phyloP scores from a whole-genome alignment of 2,797 vertebrate genomes.

The Sebastes goodei region DNA sequence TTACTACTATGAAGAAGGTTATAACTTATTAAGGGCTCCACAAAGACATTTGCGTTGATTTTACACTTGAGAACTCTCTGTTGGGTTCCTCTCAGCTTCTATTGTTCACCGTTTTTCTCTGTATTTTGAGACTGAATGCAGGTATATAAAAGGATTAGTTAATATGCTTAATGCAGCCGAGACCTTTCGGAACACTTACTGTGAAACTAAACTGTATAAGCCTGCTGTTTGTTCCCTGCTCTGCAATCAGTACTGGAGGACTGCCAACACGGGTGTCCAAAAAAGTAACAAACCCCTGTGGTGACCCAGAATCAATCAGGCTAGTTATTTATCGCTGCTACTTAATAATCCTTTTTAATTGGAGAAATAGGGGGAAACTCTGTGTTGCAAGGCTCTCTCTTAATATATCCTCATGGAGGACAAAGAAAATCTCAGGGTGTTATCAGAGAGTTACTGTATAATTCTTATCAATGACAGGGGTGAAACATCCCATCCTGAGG shows the following conservation, averaged over 20 bases:
- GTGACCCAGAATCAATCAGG: constrained; percentile 17
- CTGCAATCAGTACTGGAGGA: constrained; percentile 8
- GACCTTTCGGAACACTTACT: constrained; percentile 1
- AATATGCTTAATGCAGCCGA: background rate
- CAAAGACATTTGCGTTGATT: background rate
- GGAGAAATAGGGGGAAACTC: background rate
- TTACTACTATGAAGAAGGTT: background rate
- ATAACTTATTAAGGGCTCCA: background rate
- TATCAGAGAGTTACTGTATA: background rate
- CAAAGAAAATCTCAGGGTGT: background rate
- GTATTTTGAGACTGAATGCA: background rate
- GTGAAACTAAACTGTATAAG: constrained; percentile 8
- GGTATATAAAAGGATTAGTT: constrained; percentile 6
- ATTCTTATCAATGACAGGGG: constrained; percentile 3
- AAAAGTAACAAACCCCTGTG: constrained; percentile 6
- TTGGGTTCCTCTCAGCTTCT: background rate
- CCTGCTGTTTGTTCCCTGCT: constrained; percentile 23
- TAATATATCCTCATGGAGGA: background rate
- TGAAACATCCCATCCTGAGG: background rate
- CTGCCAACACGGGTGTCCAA: constrained; percentile 14
- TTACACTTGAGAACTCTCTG: background rate
- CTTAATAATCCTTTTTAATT: constrained; percentile 9
- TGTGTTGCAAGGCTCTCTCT: background rate
- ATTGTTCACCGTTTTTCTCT: background rate
- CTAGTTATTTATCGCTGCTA: constrained; percentile 12